Evolutionary conservation across 2,888 invertebrate species (phyloP).

Genomic region (Spisula solida): DNA sequence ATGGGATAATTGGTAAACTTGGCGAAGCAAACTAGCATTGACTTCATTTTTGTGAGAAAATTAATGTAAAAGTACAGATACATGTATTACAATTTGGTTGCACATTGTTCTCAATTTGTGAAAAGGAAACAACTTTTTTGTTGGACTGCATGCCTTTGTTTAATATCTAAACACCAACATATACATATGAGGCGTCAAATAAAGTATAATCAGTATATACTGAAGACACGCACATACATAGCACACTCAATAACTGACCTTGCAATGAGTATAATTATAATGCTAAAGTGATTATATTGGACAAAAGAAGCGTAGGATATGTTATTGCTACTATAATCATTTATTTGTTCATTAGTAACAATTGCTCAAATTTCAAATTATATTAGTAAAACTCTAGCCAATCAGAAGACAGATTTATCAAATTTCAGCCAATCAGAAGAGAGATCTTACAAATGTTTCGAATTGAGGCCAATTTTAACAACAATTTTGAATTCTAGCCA

Average conservation of each 20-base stretch:
- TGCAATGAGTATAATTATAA: constrained; percentile 12
- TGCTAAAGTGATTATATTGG: background rate
- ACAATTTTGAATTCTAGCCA: background rate
- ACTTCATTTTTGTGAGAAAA: constrained; percentile 6
- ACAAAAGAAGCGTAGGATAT: background rate
- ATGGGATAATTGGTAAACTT: no score
- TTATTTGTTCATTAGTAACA: background rate
- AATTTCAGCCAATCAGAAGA: no score
- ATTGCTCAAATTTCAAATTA: background rate
- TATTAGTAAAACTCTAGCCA: background rate
- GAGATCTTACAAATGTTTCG: no score
- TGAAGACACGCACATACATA: background rate
- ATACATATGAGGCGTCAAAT: constrained; percentile 27
- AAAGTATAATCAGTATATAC: background rate
- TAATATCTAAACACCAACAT: constrained; percentile 52
- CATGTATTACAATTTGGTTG: constrained; percentile 42
- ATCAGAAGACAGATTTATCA: background rate
- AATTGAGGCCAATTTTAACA: no score
- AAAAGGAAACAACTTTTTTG: constrained; percentile 20
- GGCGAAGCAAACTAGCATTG: background rate
- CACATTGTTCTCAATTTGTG: constrained; percentile 26
- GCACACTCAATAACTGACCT: background rate
- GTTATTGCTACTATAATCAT: background rate
- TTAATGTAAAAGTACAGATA: background rate
- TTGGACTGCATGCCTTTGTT: constrained; percentile 36